Conservation (phyloP, 2,888 invertebrate genomes). For the Cephus spinipes region DNA sequence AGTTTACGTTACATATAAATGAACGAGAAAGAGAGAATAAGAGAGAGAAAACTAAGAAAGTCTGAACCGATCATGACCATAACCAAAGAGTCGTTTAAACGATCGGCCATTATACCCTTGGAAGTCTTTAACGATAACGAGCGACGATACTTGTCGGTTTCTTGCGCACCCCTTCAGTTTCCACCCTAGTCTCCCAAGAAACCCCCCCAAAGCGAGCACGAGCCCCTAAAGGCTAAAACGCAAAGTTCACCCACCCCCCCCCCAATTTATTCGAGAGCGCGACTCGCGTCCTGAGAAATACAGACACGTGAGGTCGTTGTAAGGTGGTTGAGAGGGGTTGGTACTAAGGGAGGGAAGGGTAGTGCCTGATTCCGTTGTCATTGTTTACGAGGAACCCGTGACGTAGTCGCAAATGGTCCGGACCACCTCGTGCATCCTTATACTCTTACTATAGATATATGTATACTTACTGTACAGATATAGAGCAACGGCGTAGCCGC, state of each 20-base stretch:
- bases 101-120: slow-evolving; percentile 20
- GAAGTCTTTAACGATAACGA: slow-evolving; percentile 30
- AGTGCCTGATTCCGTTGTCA: slow-evolving; percentile 36
- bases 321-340: too few relatives aligned
- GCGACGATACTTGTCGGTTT: slow-evolving; percentile 27
- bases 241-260: not conserved
- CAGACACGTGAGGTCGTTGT: not conserved
- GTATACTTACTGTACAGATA: slow-evolving; percentile 13
- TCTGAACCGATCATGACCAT: too few relatives aligned
- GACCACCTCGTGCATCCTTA: slow-evolving; percentile 16
- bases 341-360: too few relatives aligned
- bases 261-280: not conserved
- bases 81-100: too few relatives aligned
- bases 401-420: slow-evolving; percentile 40
- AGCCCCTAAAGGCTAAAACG: not conserved
- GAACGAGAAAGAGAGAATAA: too few relatives aligned
- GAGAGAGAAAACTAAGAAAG: too few relatives aligned
- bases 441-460: slow-evolving; percentile 14
- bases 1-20: too few relatives aligned
- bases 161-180: slow-evolving; percentile 9
- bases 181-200: too few relatives aligned
- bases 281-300: too few relatives aligned
- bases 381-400: slow-evolving; percentile 49
- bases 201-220: slow-evolving; percentile 3
- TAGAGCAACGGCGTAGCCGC: slow-evolving; percentile 34